Percentiles rank a stretch among this genome's conserved stretches.
These are phyloP conservation scores for Mesoligia furuncula DNA, from an alignment of 2,888 invertebrate genomes.

Conservation along the genomic window DNA sequence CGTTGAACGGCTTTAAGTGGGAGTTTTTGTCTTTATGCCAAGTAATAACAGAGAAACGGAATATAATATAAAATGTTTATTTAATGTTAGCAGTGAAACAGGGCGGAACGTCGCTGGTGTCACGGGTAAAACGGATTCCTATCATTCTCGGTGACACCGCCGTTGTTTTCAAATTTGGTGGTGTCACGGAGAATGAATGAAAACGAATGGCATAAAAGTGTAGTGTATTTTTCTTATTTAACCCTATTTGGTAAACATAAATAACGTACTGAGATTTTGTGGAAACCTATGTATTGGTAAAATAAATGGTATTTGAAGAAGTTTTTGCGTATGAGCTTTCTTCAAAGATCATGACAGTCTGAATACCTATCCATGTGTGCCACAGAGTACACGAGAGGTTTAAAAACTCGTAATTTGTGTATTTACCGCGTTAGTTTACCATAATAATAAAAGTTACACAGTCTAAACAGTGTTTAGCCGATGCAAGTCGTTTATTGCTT, in stretches of 20 bases:
- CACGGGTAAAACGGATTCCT: neutral
- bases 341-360: neutral
- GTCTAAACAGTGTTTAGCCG: neutral
- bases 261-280: neutral
- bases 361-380: neutral
- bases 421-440: neutral
- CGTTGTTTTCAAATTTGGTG: neutral
- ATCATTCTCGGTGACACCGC: neutral
- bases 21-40: neutral
- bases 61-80: neutral
- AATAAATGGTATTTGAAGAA: neutral
- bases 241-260: neutral
- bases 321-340: neutral
- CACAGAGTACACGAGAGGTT: neutral
- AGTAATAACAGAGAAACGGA: neutral
- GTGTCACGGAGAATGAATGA: neutral
- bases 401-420: neutral
- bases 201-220: neutral
- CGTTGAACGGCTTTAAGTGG: neutral
- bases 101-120: neutral
- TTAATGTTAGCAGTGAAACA: neutral
- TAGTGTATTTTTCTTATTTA: neutral
- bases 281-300: neutral
- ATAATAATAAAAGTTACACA: neutral
- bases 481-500: neutral